Percentiles rank a stretch among this genome's conserved stretches.
phyloP scores from a whole-genome alignment of 2,113 vertebrate species.

The Cygnus buccinator region DNA sequence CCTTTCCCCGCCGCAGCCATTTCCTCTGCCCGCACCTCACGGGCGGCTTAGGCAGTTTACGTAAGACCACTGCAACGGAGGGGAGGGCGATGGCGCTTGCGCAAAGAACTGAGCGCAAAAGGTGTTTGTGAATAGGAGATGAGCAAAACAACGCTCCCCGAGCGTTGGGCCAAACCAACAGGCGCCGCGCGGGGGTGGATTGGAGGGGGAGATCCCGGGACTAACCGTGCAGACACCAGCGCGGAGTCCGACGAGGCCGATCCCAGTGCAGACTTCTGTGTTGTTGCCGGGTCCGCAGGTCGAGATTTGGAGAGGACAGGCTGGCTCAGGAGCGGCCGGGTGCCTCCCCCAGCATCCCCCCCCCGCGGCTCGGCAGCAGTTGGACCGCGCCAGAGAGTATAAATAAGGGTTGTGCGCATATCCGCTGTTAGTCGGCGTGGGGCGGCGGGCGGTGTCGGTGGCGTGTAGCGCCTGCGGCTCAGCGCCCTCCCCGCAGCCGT shows the following conservation, averaged over 20 bases:
- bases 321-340: neutral
- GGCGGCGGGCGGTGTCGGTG: neutral
- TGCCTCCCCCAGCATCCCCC: neutral
- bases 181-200: neutral
- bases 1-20: neutral
- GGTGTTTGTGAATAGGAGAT: neutral
- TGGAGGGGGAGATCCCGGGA: too few species aligned
- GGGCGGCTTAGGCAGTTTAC: neutral
- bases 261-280: accelerated
- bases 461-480: accelerated
- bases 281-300: accelerated
- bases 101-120: neutral
- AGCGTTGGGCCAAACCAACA: conserved; percentile 26
- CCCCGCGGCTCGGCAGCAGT: neutral
- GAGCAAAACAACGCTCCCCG: neutral
- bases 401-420: neutral
- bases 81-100: accelerated
- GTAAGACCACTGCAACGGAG: neutral
- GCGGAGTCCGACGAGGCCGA: accelerated
- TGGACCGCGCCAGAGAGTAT: neutral
- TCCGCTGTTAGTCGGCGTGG: neutral
- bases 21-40: neutral
- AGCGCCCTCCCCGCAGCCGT: accelerated
- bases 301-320: neutral
- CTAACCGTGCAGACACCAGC: accelerated